Percentiles rank a stretch among this genome's conserved stretches.
Evolutionary conservation across 2,113 vertebrate species (phyloP).

Genomic region (Pionites leucogaster): DNA sequence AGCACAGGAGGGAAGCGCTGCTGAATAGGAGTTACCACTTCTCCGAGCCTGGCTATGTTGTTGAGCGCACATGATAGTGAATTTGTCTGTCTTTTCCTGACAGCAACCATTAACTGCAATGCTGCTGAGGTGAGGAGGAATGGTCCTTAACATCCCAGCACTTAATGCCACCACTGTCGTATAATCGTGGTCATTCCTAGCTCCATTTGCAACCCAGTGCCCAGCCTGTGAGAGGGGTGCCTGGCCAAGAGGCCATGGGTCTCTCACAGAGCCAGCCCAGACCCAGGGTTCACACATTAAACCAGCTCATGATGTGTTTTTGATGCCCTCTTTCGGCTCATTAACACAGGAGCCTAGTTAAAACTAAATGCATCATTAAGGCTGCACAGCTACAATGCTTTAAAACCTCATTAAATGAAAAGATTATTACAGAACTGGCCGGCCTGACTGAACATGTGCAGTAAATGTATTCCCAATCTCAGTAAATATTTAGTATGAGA

Average conservation of each 20-base stretch:
- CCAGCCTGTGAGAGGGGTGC: rapidly evolving
- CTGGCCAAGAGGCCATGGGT: neutral
- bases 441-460: neutral
- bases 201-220: neutral
- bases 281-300: neutral
- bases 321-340: neutral
- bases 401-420: conserved; percentile 5
- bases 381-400: neutral
- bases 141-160: neutral
- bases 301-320: neutral
- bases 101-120: neutral
- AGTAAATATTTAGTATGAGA: neutral
- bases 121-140: neutral
- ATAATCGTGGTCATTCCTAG: neutral
- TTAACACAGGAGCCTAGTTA: neutral
- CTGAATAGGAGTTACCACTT: neutral
- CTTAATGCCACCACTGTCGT: neutral
- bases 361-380: neutral
- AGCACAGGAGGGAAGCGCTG: neutral
- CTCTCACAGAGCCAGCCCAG: neutral
- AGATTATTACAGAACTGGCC: neutral
- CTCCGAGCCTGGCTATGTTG: neutral
- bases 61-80: neutral
- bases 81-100: neutral
- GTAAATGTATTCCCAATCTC: neutral